Conservation (phyloP, 2,113 vertebrate genomes). For the Hemibagrus wyckioides region DNA sequence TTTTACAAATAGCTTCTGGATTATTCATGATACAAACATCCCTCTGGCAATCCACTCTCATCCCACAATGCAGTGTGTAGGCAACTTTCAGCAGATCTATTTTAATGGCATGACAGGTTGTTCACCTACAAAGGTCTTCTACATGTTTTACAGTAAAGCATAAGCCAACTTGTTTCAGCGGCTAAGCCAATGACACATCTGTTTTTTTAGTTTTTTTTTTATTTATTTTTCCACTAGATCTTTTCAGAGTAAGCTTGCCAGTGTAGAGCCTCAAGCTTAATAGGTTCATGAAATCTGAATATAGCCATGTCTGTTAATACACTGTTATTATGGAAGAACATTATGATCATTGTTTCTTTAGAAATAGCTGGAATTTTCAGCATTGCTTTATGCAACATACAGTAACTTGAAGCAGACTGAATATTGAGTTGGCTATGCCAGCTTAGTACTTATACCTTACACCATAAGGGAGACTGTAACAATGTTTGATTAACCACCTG, state of each 20-base stretch:
- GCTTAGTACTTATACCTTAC: no score
- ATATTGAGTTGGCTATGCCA: no score
- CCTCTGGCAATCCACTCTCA: conserved; percentile 21
- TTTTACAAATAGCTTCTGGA: conserved; percentile 40
- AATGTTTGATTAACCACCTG: no score
- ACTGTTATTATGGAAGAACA: background rate
- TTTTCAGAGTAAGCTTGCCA: background rate
- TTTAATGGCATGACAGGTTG: conserved; percentile 12
- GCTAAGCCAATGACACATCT: background rate
- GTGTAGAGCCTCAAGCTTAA: background rate
- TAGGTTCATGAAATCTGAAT: background rate
- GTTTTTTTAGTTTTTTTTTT: background rate
- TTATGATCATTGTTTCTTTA: background rate
- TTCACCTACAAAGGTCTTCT: conserved; percentile 14
- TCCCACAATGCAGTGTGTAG: conserved; percentile 40
- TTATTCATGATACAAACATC: conserved; percentile 48
- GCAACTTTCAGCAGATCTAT: background rate
- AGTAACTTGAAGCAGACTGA: background rate
- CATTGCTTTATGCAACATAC: no score
- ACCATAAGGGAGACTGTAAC: no score
- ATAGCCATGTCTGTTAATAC: background rate
- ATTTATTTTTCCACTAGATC: background rate
- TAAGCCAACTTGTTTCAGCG: background rate
- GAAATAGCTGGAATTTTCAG: no score
- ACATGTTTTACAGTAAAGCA: conserved; percentile 12